Evolutionary conservation across 2,888 invertebrate species (phyloP), one percentile per base, ranked within the genome.

Genomic region (Mechanitis messenoides): DNA sequence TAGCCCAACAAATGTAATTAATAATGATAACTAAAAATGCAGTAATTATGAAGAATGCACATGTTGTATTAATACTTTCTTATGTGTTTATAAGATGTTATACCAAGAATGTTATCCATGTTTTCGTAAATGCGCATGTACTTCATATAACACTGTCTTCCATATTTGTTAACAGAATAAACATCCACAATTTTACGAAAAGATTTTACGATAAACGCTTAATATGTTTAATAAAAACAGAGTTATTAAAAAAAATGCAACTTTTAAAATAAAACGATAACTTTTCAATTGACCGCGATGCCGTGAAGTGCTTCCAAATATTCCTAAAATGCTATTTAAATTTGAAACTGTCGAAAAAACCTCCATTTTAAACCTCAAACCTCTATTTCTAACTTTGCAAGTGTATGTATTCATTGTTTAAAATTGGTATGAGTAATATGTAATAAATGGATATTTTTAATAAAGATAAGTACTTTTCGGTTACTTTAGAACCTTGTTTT

Each of bases 1-100:
- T 1, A 7, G 47, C 4, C 64, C 66, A 69, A 7, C 59, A 54
- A 2, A 50, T 9, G 31, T 58, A 68, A 46, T 69, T 68, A 9
- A 50, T 20, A 0, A 60, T 3, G 1, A 54, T 53, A 35, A 58
- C 53, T 1, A 60, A 2, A 2, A 60, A 7, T 53, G 33, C 56
- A 33, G 59, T 12, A 2, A 59, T 12, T 6, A 59, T 35, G 28
- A 63, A 64, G 9, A 53, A 42, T 2, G 53, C 9, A 20, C 61
- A 54, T 7, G 61, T 42, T 6, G 20, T 56, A 33, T 46, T 38
- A 20, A 62, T 60, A 46, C 38, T 55, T 56, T 47, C 28, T 58
- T 12, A 61, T 42, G 28, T 60, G 7, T 4, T 47, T 20, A 35
- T 65, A 65, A 28, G 35, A 6, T 1, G 56, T 46, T 2, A 47